Base-by-base conservation (phyloP, 2,888 invertebrate species). In the Tetranychus piercei region DNA sequence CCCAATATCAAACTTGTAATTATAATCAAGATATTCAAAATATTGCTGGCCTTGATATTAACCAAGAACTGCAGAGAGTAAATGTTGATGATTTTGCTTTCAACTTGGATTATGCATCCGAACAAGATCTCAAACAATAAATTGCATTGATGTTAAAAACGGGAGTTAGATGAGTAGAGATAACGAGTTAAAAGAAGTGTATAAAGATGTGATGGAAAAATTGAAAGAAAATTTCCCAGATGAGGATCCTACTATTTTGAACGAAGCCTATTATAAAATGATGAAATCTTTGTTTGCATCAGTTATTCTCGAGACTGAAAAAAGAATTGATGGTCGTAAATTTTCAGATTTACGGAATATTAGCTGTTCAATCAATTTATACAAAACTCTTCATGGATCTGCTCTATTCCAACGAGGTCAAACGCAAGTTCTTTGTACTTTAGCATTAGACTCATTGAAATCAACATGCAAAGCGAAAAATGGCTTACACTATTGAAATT, bases 361-460 rank as follows among this genome's bases (percentile, higher is more conserved):
- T 78, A 86, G 84, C 15, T 95, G 95, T 82, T 86, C 90, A 84
- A 89, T 92, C 9, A 89, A 93, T 79, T 82, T 97, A 64, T 93
- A 90, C 81, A 88, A 88, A 79, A 94, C 95, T 0, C 84, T 99
- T 18, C 99, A 99, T 84, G 99, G 99, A 18, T 96, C 95, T 69
- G 89, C 97, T 0, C 80, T 97, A 75, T 99, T 99, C 83, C 95
- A 96, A 83, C 87, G 99, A 77, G 99, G 97, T 0, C 96, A 97
- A 83, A 97, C 97, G 0, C 97, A 97, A 83, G 85, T 97, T 1
- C 86, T 96, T 76, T 93, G 94, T 81, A 94, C 96, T 0, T 92
- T 96, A 0, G 90, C 97, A 0, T 88, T 97, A 79, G 99, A 97
- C 82, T 95, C 95, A 0, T 88, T 89, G 0, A 92, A 95, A 78